Evolutionary conservation across 2,113 vertebrate genomes (phyloP), one percentile per base, ranked within the genome.

Genomic region (Aldabrachelys gigantea): DNA sequence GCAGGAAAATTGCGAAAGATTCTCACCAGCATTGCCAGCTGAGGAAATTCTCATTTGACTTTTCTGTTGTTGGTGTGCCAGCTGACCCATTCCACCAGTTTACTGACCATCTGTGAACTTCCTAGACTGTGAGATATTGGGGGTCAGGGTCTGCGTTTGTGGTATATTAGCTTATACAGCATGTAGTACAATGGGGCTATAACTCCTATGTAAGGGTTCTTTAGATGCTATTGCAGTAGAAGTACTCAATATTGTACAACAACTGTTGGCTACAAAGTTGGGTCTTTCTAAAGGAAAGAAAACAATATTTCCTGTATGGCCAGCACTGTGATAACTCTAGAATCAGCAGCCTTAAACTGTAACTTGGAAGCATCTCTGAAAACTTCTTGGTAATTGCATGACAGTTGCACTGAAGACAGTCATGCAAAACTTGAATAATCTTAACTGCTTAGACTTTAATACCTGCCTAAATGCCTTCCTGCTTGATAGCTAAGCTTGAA

Each of bases 111-210:
- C 17, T 86, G 2, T 76, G 10, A 16, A 82, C 27, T 84, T 54
- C 44, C 35, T 47, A 14, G 41, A 25, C 24, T 27, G 72, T 24
- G n/a, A 54, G 8, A 6, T 92, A 13, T 84, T 14, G 47, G 0
- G 0, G 27, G 25, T 80, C 47, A 89, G 31, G 7, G 12, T 80
- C 21, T 75, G 6, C 0, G 1, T 1, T 82, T 52, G 3, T 3
- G 25, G 0, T 49, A 49, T 6, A 27, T 11, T 84, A 10, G 10
- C n/a, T 95, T 89, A 54, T 72, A 56, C 89, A 56, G 14, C 5
- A 5, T 54, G 4, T 1, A 44, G 27, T 38, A 29, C 57, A 57
- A 56, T 82, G 69, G 75, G 12, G 5, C 1, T 8, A 27, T 59
- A 62, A 78, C 90, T 84, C 87, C 7, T 14, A 2, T 31, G 3